Conservation (phyloP, 2,113 vertebrate species). For the Leucosticte australis region DNA sequence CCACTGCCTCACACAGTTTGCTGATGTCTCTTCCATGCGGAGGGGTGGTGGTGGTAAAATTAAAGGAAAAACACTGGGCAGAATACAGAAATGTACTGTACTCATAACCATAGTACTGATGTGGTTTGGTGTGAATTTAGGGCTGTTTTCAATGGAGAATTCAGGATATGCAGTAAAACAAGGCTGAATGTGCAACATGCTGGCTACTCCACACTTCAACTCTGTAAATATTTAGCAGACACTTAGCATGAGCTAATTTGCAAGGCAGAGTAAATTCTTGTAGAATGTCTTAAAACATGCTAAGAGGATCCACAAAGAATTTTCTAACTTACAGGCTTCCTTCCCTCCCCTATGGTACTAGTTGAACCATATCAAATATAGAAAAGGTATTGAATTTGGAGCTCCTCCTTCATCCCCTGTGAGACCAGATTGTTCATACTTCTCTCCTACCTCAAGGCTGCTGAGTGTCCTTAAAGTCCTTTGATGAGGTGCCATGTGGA, state of each 20-base stretch:
- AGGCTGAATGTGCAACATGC: not conserved
- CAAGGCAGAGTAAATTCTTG: not conserved
- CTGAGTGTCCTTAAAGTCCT: not conserved
- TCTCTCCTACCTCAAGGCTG: not conserved
- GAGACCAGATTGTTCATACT: not conserved
- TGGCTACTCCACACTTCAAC: not conserved
- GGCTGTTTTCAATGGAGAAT: not conserved
- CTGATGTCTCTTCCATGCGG: not conserved
- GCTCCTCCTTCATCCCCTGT: not conserved
- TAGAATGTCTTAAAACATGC: not conserved
- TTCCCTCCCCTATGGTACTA: not conserved
- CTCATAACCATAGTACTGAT: not conserved
- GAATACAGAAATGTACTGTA: not conserved
- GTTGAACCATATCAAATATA: not conserved
- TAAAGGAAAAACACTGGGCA: not conserved
- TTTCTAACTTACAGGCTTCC: not conserved
- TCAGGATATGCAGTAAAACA: not conserved
- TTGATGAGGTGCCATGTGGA: not conserved
- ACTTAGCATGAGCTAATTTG: not conserved
- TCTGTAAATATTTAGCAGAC: not conserved
- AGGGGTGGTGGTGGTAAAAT: not conserved
- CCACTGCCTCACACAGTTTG: not conserved
- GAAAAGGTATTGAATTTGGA: not conserved
- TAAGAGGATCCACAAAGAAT: not conserved
- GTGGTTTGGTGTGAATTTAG: not conserved